Conservation (phyloP, 2,113 vertebrate species). For the Sclerurus mexicanus region DNA sequence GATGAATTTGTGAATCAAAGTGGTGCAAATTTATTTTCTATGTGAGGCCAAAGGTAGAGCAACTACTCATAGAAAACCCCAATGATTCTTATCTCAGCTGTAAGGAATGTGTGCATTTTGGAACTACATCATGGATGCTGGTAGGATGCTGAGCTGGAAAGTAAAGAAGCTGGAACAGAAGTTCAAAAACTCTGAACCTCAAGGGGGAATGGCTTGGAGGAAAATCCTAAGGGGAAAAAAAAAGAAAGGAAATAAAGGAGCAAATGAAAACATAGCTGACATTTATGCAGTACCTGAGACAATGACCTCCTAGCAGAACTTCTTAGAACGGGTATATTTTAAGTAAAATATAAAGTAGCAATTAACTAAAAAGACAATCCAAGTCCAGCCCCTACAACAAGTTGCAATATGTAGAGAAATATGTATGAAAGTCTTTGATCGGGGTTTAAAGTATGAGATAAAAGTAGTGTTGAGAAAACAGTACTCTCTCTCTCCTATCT, state of each 20-base stretch:
- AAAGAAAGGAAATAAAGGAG: neutral
- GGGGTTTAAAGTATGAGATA: constrained; percentile 35
- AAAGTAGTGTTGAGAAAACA: constrained; percentile 29
- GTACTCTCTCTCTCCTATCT: neutral
- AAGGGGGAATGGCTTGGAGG: neutral
- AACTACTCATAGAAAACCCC: neutral
- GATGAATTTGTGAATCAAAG: constrained; percentile 28
- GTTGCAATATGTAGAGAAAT: constrained; percentile 50
- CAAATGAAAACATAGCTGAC: neutral
- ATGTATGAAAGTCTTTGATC: constrained; percentile 54
- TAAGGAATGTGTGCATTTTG: neutral
- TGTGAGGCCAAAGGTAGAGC: neutral
- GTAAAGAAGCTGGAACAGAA: neutral
- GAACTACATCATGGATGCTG: neutral
- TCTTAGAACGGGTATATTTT: neutral
- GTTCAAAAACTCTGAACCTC: neutral
- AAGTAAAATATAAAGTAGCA: constrained; percentile 24
- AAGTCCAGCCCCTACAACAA: constrained; percentile 41
- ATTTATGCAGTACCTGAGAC: neutral
- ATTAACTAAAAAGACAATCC: constrained; percentile 21
- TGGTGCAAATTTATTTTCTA: neutral
- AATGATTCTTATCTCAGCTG: neutral
- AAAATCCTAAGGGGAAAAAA: neutral
- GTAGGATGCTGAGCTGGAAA: neutral
- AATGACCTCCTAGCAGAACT: neutral